phyloP scores from a whole-genome alignment of 2,113 vertebrate genomes.

The Pontoporia blainvillei region DNA sequence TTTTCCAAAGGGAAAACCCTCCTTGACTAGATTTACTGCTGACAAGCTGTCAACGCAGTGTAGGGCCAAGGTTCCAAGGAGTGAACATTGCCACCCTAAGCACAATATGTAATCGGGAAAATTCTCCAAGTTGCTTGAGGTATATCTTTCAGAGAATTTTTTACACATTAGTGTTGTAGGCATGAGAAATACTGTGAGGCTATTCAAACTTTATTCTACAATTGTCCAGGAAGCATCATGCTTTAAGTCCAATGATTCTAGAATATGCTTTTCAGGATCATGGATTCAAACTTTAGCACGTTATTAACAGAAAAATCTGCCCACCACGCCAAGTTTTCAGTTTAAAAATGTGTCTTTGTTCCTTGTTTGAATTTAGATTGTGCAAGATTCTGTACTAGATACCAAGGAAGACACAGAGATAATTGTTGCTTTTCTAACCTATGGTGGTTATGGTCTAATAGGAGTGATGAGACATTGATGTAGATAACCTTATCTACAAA shows the following conservation, averaged over 20 bases:
- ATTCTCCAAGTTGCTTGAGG: background rate
- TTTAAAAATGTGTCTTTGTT: background rate
- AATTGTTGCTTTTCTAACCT: background rate
- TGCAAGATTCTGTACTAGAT: background rate
- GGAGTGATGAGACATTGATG: background rate
- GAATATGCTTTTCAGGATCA: background rate
- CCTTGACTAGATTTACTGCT: constrained; percentile 31
- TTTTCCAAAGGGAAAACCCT: constrained; percentile 36
- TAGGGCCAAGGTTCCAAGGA: background rate
- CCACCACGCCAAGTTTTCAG: background rate
- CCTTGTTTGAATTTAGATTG: background rate
- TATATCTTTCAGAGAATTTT: background rate
- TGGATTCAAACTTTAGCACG: background rate
- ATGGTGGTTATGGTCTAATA: background rate
- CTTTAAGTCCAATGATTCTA: background rate
- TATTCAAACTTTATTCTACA: background rate
- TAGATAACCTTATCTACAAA: background rate
- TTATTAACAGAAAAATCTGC: background rate
- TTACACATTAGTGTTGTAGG: background rate
- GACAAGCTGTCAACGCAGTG: constrained; percentile 31
- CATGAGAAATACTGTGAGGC: background rate
- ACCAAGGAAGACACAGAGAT: background rate
- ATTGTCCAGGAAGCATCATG: background rate
- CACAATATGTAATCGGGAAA: background rate
- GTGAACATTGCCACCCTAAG: background rate